phyloP scores from a whole-genome alignment of 1,140 invertebrate species.

The Piezodorus guildinii region DNA sequence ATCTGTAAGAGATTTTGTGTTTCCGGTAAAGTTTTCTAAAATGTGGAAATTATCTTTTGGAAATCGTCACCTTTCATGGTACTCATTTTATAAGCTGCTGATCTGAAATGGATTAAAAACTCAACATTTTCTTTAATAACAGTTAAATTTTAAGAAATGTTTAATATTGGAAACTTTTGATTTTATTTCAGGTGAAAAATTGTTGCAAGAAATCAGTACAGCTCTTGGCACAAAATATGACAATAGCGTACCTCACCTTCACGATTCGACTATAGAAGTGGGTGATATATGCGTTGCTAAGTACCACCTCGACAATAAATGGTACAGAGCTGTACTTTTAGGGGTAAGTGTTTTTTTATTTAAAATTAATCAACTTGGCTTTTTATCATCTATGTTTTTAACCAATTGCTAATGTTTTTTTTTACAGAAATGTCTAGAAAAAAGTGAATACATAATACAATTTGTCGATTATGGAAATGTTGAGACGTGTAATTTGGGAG shows the following conservation, averaged over 20 bases:
- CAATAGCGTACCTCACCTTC: constrained; percentile 35
- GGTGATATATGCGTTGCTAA: constrained; percentile 51
- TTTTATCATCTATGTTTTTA: not conserved
- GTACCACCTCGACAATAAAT: constrained; percentile 45
- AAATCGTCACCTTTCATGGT: no score
- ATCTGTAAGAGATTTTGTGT: no score
- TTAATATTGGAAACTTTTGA: not conserved
- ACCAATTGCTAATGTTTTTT: not conserved
- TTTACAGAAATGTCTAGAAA: constrained; percentile 1
- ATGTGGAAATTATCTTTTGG: no score
- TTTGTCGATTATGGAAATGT: constrained; percentile 43
- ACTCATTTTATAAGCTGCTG: no score
- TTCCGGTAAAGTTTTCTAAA: no score
- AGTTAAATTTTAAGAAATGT: no score
- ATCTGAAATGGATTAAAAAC: no score
- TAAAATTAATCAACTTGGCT: not conserved
- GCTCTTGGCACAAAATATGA: constrained; percentile 40
- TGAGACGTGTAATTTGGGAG: constrained; percentile 37
- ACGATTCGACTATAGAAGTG: constrained; percentile 38
- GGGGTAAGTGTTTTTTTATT: constrained; percentile 24
- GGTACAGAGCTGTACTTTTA: constrained; percentile 38
- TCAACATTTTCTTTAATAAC: no score
- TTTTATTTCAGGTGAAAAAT: not conserved
- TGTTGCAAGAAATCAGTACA: constrained; percentile 32
- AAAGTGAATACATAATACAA: constrained; percentile 29